Base-by-base conservation (phyloP, 1,140 invertebrate species). In the Drosophila prosaltans region DNA sequence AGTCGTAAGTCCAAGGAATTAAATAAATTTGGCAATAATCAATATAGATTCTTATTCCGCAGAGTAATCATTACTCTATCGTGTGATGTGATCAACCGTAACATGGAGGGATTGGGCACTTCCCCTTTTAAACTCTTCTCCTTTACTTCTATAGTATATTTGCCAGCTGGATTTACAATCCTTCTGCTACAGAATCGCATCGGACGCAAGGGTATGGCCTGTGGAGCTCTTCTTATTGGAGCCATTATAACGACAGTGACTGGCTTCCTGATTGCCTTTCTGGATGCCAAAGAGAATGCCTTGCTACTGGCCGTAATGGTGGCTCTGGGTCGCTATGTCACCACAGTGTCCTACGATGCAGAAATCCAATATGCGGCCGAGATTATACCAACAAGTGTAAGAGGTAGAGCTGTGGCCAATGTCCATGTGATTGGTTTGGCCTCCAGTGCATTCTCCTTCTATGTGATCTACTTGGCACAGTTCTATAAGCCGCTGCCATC, bases 361-460 rank as follows among this genome's bases (percentile, higher is more conserved):
- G 88, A 94, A 79, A 89, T 95, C 65, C 94, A 94, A 67, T 95
- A 95, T 78, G 94, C 94, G 6, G 94, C 95, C 1, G 95, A 96
- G 80, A 90, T 95, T n/a, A 94, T 95, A 36, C 95, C 95, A 0
- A 95, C 95, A 0, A 93, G 94, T 9, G 93, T 95, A 0, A 90
- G 95, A 10, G 94, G 93, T 0, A 93, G 94, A 80, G 94, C 93
- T 6, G 92, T 94, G 10, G 93, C 93, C 21, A 91, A 92, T 10
- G 91, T 94, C 26, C 94, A 94, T 72, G 93, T 94, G 2, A 91
- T 92, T 8, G 94, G 94, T 0, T 92, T 94, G 85, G 93, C 93
- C 4, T 93, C 78, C 16, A 88, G 82, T 21, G 80, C 78, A 0
- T 10, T 88, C 28, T 78, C 80, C 6, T 91, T 88, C 57, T 91